Evolutionary conservation across 92 coral and sea anemone genomes (phyloP).

Genomic region (Siderastrea radians): DNA sequence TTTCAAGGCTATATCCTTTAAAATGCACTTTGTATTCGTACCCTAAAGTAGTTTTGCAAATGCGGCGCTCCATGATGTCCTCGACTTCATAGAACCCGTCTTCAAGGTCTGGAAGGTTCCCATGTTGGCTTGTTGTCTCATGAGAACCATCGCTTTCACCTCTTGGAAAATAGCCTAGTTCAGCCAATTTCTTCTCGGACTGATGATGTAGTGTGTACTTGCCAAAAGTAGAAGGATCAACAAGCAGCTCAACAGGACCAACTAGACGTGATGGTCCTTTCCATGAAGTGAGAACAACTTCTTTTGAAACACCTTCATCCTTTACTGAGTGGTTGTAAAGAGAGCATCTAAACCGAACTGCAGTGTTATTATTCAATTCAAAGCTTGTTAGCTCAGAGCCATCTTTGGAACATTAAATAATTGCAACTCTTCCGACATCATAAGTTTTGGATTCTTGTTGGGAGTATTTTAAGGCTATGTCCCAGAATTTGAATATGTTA

Average conservation of each 20-base stretch:
- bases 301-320: slow-evolving; percentile 17
- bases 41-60: slow-evolving; percentile 20
- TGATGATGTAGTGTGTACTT: slow-evolving; percentile 10
- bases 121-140: too few species aligned
- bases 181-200: background rate
- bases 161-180: slow-evolving; percentile 3
- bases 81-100: slow-evolving; percentile 37
- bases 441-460: slow-evolving; percentile 3
- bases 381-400: slow-evolving; percentile 54
- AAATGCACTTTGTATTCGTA: slow-evolving; percentile 65
- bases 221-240: background rate
- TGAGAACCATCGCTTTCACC: background rate
- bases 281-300: slow-evolving; percentile 23
- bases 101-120: background rate
- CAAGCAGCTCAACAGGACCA: slow-evolving; percentile 24
- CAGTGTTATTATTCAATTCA: background rate
- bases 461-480: slow-evolving; percentile 41
- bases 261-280: slow-evolving; percentile 39
- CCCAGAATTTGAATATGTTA: slow-evolving; percentile 53
- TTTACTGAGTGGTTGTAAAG: background rate
- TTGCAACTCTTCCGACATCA: slow-evolving; percentile 55
- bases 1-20: slow-evolving; percentile 53
- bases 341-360: slow-evolving; percentile 27
- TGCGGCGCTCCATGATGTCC: slow-evolving; percentile 17
- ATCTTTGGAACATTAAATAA: slow-evolving; percentile 53